Evolutionary conservation across 2,888 invertebrate genomes (phyloP).

Genomic region (Gisinianus flammeolus): DNA sequence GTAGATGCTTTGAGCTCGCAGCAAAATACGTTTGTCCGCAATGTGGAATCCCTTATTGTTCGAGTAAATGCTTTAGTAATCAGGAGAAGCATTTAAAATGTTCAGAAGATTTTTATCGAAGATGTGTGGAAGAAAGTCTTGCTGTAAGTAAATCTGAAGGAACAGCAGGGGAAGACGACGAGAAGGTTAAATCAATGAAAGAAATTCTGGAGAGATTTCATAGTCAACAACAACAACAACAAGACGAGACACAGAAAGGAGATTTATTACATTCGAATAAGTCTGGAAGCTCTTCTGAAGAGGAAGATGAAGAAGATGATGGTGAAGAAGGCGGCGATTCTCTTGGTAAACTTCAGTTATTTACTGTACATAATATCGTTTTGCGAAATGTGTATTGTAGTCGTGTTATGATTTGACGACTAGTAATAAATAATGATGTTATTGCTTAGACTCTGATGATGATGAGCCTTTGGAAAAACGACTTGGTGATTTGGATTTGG

Average conservation of each 20-base stretch:
- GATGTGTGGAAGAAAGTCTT: slow-evolving; percentile 51
- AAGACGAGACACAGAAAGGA: not conserved
- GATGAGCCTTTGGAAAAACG: slow-evolving; percentile 53
- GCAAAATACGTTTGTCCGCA: slow-evolving; percentile 55
- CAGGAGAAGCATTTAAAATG: slow-evolving; percentile 53
- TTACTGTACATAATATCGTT: not conserved
- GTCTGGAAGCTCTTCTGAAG: slow-evolving; percentile 26
- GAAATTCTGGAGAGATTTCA: slow-evolving; percentile 50
- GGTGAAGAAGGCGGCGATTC: not conserved
- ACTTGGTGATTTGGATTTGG: slow-evolving; percentile 50
- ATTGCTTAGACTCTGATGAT: slow-evolving; percentile 55
- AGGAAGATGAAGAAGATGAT: slow-evolving; percentile 22
- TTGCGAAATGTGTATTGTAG: not conserved
- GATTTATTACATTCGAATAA: not conserved
- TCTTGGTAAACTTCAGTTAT: slow-evolving; percentile 19
- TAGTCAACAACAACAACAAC: slow-evolving; percentile 37
- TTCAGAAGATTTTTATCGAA: slow-evolving; percentile 55
- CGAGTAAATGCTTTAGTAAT: slow-evolving; percentile 51
- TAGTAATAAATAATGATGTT: not conserved
- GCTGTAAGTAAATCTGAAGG: slow-evolving; percentile 8
- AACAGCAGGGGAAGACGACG: slow-evolving; percentile 23
- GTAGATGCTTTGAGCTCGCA: slow-evolving; percentile 45
- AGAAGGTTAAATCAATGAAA: slow-evolving; percentile 50
- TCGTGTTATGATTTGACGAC: not conserved
- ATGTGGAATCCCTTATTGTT: slow-evolving; percentile 57